Evolutionary conservation across 2,797 vertebrate genomes (phyloP), one percentile per base, ranked within the genome.

Genomic region (Percopsis omiscomaycus): DNA sequence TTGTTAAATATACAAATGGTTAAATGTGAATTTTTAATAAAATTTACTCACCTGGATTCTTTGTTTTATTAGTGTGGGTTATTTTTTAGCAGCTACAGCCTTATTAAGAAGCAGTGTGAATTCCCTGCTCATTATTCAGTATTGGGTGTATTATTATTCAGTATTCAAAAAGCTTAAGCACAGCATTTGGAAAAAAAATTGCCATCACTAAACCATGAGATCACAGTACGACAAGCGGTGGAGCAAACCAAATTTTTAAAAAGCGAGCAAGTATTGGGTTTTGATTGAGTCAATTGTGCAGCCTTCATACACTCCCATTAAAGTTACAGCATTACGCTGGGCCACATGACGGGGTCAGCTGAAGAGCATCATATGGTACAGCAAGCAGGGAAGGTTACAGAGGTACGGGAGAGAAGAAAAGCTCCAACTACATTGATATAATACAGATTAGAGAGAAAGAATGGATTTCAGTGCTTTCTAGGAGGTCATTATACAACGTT

Each of bases 41-140:
- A n/a, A n/a, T 86, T 85, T 55, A 90, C 89, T 89, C 79, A 89
- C 89, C 89, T 90, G 80, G 10, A 74, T 74, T 79, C 64, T 75
- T 59, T 63, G 45, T 64, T 52, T 73, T 47, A 81, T 90, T 86
- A 84, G 86, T 88, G 77, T 0, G 50, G 59, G 73, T 88, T 84
- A 85, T 85, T 85, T 82, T 75, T 74, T 69, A 73, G 73, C 78
- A 80, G 79, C 68, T 84, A 68, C 80, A 86, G 85, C 79, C 79
- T 88, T 73, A 83, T 81, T 85, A 86, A 80, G 56, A 82, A 86
- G 87, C 82, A 75, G 73, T 78, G 83, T 76, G 73, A 85, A 71
- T 70, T 81, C 69, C 71, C 81, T 85, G 73, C 82, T 84, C 73
- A 82, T 81, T 81, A 77, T 79, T 81, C 5, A 64, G 55, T 77